Conservation (phyloP, 53 echinoderm and acorn worm genomes). For the Stichopus horrens region DNA sequence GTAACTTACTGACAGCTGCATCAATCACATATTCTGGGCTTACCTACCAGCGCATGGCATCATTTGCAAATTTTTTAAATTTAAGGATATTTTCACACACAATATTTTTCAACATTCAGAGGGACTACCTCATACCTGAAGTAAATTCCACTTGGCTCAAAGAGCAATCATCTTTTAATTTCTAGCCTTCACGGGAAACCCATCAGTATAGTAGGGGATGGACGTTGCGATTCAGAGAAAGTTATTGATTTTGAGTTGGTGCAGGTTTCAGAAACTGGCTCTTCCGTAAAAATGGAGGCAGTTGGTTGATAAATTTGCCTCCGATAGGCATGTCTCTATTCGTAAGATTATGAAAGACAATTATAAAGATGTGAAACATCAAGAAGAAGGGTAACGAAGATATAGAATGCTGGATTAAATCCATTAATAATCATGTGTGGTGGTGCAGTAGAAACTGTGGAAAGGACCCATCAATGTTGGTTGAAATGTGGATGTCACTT, state of each 20-base stretch:
- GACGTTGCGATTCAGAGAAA: not conserved
- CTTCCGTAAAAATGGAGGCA: conserved; percentile 1
- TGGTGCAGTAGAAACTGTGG: conserved; percentile 13
- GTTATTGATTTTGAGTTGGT: conserved; percentile 5
- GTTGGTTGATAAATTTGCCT: conserved; percentile 14
- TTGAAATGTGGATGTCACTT: conserved; percentile 32
- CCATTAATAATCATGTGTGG: conserved; percentile 31
- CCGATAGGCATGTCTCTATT: conserved; percentile 8
- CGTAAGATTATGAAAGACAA: conserved; percentile 10
- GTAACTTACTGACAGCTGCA: conserved; percentile 26
- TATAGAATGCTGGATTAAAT: conserved; percentile 24
- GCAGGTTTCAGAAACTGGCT: not conserved
- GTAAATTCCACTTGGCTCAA: conserved; percentile 17
- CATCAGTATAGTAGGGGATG: not conserved
- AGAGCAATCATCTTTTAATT: not conserved
- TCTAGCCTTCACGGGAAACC: conserved; percentile 16
- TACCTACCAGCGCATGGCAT: conserved; percentile 9
- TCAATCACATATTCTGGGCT: conserved; percentile 2
- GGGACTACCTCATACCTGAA: conserved; percentile 23
- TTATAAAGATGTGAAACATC: conserved; percentile 2
- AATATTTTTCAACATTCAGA: conserved; percentile 12
- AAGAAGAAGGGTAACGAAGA: not conserved
- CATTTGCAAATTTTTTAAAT: conserved; percentile 14
- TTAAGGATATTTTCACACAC: not conserved
- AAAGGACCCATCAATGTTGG: conserved; percentile 23